Conservation (phyloP, 2,113 vertebrate genomes). For the Elanoides forficatus region DNA sequence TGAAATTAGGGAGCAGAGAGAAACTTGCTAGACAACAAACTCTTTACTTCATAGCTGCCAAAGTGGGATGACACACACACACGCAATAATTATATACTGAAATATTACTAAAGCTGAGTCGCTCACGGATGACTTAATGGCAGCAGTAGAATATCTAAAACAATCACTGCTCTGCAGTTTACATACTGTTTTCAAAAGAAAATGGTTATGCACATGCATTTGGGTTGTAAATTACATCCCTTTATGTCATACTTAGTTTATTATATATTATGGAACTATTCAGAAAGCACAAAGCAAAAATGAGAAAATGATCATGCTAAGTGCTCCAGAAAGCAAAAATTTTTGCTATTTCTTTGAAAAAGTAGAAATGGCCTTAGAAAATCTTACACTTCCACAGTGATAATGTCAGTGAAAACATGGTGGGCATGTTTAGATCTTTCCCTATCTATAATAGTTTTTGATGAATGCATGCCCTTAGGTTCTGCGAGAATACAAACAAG, state of each 20-base stretch:
- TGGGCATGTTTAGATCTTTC: not conserved
- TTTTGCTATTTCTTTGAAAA: not conserved
- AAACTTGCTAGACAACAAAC: slow-evolving; percentile 67
- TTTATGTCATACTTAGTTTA: not conserved
- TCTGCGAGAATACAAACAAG: not conserved
- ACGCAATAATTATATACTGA: slow-evolving; percentile 35
- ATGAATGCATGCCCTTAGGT: not conserved
- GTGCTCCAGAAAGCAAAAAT: not conserved
- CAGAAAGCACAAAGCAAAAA: not conserved
- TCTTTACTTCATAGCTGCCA: slow-evolving; percentile 32
- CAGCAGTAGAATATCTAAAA: not conserved
- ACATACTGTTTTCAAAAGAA: not conserved
- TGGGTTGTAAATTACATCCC: slow-evolving; percentile 7
- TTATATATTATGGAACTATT: not conserved
- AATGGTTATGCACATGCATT: not conserved
- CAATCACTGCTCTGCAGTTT: not conserved
- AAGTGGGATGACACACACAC: slow-evolving; percentile 29
- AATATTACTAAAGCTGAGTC: not conserved
- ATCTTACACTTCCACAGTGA: not conserved
- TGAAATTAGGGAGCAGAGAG: slow-evolving; percentile 39
- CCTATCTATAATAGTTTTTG: not conserved
- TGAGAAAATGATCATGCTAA: not conserved
- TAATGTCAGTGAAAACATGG: not conserved
- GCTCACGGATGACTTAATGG: not conserved
- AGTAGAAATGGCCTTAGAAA: not conserved